phyloP scores from a whole-genome alignment of 2,797 vertebrate species.

The Parambassis ranga region DNA sequence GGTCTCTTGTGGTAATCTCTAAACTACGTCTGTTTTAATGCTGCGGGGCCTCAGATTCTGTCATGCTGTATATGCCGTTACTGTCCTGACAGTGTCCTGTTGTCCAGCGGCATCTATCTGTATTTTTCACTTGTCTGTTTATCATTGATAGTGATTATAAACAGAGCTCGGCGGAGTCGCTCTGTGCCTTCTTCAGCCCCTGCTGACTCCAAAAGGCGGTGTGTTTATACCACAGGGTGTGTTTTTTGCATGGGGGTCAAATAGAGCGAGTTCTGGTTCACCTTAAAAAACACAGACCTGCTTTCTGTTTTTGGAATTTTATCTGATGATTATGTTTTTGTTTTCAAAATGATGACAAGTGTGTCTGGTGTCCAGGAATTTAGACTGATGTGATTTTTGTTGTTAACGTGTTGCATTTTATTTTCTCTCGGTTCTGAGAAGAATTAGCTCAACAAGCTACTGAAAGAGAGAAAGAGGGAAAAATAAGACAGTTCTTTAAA shows the following conservation, averaged over 20 bases:
- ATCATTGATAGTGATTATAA: slow-evolving; percentile 42
- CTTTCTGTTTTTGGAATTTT: slow-evolving; percentile 32
- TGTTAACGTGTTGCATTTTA: slow-evolving; percentile 12
- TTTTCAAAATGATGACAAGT: slow-evolving; percentile 23
- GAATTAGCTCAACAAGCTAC: not conserved
- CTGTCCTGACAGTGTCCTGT: slow-evolving; percentile 49
- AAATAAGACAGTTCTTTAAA: slow-evolving; percentile 4
- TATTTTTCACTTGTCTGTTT: slow-evolving; percentile 51
- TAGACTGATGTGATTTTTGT: slow-evolving; percentile 24
- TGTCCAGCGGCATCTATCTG: slow-evolving; percentile 54
- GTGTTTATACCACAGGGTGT: slow-evolving; percentile 16
- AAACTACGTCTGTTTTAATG: slow-evolving; percentile 9
- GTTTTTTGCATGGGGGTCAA: slow-evolving; percentile 20
- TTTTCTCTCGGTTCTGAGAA: slow-evolving; percentile 15
- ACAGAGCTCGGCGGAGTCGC: slow-evolving; percentile 28
- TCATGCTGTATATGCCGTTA: slow-evolving; percentile 30
- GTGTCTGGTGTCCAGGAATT: slow-evolving; percentile 35
- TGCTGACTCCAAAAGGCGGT: slow-evolving; percentile 26
- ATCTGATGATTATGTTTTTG: slow-evolving; percentile 1
- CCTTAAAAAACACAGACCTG: slow-evolving; percentile 20
- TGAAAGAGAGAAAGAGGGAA: slow-evolving; percentile 4
- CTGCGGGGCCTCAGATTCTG: slow-evolving; percentile 25
- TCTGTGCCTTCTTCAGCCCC: slow-evolving; percentile 19
- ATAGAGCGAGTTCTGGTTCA: slow-evolving; percentile 17
- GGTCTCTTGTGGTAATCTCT: not conserved